These are phyloP conservation scores for Ernsta delagoae DNA, from an alignment of 2,888 invertebrate genomes.

Conservation along the genomic window DNA sequence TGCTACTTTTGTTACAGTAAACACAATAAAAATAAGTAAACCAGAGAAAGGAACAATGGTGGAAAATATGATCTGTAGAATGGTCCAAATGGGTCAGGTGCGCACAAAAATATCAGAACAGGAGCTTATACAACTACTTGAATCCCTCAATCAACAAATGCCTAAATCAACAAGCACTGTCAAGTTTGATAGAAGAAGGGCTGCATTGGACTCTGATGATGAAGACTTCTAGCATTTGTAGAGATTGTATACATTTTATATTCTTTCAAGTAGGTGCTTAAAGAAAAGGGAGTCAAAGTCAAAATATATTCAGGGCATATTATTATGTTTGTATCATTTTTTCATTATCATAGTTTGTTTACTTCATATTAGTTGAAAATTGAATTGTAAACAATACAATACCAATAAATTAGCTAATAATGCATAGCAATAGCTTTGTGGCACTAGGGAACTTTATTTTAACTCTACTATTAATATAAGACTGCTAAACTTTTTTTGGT, in stretches of 20 bases:
- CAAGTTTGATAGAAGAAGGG: conserved; percentile 95
- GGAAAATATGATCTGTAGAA: conserved; percentile 96
- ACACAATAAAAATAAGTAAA: conserved; percentile 96
- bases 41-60: conserved; percentile 98
- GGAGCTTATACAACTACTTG: conserved; percentile 93
- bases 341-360: too few relatives aligned
- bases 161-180: conserved; percentile 91
- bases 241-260: neutral
- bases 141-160: conserved; percentile 94
- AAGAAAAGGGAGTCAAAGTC: neutral
- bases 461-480: too few relatives aligned
- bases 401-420: too few relatives aligned
- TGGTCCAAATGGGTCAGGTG: conserved; percentile 97
- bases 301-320: too few relatives aligned
- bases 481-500: too few relatives aligned
- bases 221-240: conserved; percentile 67
- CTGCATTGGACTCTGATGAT: conserved; percentile 94
- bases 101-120: conserved; percentile 92
- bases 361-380: too few relatives aligned
- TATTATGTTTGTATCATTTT: too few relatives aligned
- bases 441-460: too few relatives aligned
- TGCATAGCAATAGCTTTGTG: too few relatives aligned
- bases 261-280: neutral
- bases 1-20: conserved; percentile 86
- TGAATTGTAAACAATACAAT: too few relatives aligned